Percentiles rank a stretch among this genome's conserved stretches.
Evolutionary conservation across 2,113 vertebrate genomes (phyloP).

Genomic region (Coryphaenoides rupestris): DNA sequence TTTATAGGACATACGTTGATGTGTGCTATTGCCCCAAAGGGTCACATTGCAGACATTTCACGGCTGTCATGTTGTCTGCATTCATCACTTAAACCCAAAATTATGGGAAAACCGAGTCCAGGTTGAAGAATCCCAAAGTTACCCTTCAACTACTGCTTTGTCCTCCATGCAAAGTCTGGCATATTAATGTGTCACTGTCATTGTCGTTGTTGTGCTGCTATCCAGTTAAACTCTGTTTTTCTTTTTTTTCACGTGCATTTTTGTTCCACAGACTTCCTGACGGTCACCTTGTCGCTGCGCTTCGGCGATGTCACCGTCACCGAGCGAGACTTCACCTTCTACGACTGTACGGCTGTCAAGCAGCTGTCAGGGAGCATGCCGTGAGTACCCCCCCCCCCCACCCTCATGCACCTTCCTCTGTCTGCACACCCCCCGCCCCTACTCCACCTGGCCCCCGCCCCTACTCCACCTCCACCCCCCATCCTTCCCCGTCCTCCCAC

Average conservation of each 20-base stretch:
- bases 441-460: neutral
- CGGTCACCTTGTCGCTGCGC: conserved; percentile 80
- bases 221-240: conserved; percentile 8
- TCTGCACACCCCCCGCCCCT: neutral
- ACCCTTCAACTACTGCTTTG: too few relatives aligned
- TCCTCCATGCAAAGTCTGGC: neutral
- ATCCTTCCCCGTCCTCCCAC: neutral
- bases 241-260: conserved; percentile 12
- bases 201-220: neutral
- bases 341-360: conserved; percentile 86
- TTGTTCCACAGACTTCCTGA: conserved; percentile 78
- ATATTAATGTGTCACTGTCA: neutral
- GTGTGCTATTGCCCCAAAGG: too few relatives aligned
- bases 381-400: conserved; percentile 71
- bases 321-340: conserved; percentile 82
- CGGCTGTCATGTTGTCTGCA: too few relatives aligned
- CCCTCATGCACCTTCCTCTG: neutral
- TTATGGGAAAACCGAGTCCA: too few relatives aligned
- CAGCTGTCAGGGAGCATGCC: conserved; percentile 82
- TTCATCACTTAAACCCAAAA: too few relatives aligned
- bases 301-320: conserved; percentile 81
- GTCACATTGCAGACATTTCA: too few relatives aligned
- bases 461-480: neutral
- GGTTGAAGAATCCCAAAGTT: too few relatives aligned
- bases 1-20: too few relatives aligned